These are phyloP conservation scores for Hippocampus guttulatus DNA, from an alignment of 2,113 vertebrate species.

Conservation along the genomic window DNA sequence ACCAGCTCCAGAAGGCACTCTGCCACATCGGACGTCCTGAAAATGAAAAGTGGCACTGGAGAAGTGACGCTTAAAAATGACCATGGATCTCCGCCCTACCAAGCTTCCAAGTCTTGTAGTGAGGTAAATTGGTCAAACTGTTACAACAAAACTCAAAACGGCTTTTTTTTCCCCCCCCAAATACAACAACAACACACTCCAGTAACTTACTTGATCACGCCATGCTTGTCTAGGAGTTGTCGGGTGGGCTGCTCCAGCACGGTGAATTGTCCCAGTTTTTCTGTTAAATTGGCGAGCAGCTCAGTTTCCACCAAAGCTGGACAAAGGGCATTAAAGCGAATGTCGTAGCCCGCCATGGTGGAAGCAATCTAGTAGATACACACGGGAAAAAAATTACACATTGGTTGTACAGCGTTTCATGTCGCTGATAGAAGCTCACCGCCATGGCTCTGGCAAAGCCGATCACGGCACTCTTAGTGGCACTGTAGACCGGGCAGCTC, in stretches of 20 bases:
- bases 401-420: background rate
- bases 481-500: constrained; percentile 66
- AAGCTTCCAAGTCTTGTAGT: no score
- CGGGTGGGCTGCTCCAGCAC: background rate
- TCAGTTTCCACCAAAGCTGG: constrained; percentile 62
- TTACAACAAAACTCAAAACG: background rate
- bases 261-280: constrained; percentile 32
- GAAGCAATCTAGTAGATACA: constrained; percentile 40
- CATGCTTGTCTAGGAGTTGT: background rate
- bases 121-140: no score
- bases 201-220: constrained; percentile 53
- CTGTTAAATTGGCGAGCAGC: constrained; percentile 13
- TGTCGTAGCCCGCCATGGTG: constrained; percentile 31
- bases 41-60: background rate
- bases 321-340: constrained; percentile 68
- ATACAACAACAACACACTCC: background rate
- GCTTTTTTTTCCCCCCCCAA: background rate
- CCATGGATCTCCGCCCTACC: no score
- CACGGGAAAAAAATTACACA: no score
- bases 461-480: constrained; percentile 66
- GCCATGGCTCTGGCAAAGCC: constrained; percentile 69
- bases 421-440: constrained; percentile 38
- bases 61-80: no score
- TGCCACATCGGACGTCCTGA: constrained; percentile 50
- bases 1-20: constrained; percentile 52